Percentiles rank a stretch among this genome's conserved stretches.
Conservation (phyloP, 1,140 invertebrate genomes). For the Drosophila persimilis region DNA sequence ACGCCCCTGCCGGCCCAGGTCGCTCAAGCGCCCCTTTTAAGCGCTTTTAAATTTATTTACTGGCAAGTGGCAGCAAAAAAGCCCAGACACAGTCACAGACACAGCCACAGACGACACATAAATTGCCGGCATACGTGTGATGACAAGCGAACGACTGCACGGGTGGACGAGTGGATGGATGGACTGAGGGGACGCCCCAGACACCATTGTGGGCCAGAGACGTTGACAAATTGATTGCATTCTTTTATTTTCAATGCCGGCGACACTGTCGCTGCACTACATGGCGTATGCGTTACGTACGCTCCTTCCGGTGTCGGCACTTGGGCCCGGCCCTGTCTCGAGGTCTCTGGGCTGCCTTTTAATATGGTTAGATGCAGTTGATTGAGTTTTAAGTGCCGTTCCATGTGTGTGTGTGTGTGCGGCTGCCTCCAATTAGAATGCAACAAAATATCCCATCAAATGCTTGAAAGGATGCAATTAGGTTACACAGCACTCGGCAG, state of each 20-base stretch:
- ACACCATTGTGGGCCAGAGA: constrained; percentile 36
- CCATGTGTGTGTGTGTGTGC: constrained; percentile 6
- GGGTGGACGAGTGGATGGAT: constrained; percentile 13
- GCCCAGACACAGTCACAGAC: constrained; percentile 8
- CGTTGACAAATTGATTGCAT: constrained; percentile 81
- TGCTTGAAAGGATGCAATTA: constrained; percentile 9
- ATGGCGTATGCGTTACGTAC: constrained; percentile 69
- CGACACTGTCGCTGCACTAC: constrained; percentile 48
- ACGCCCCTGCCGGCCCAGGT: not conserved
- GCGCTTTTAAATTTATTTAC: constrained; percentile 79
- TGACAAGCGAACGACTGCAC: constrained; percentile 56
- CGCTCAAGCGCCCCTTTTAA: constrained; percentile 50
- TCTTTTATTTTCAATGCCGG: constrained; percentile 69
- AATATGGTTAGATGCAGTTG: constrained; percentile 78
- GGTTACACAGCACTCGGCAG: constrained; percentile 13
- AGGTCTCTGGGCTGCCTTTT: constrained; percentile 42
- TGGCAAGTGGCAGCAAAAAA: constrained; percentile 39
- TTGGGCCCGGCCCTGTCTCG: not conserved
- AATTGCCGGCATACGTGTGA: constrained; percentile 76
- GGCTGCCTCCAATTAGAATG: constrained; percentile 58
- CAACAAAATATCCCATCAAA: constrained; percentile 38
- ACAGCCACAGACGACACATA: constrained; percentile 63
- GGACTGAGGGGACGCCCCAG: constrained; percentile 25
- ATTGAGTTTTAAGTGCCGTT: constrained; percentile 79
- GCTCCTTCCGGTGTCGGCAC: not conserved